Percentiles rank a stretch among this genome's conserved stretches.
phyloP scores from a whole-genome alignment of 2,888 invertebrate species.

The Aporophyla lueneburgensis region DNA sequence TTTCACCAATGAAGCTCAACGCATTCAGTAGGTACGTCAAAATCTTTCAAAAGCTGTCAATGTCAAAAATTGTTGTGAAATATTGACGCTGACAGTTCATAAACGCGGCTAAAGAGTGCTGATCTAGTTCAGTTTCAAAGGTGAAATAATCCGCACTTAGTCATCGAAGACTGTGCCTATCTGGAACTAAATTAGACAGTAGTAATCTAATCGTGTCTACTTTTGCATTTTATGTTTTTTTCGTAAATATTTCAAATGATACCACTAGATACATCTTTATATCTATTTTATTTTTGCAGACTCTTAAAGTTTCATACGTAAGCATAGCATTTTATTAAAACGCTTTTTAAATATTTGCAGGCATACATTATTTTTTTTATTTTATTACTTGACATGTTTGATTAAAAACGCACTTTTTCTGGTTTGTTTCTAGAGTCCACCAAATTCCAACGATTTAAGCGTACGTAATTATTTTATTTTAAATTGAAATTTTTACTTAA shows the following conservation, averaged over 20 bases:
- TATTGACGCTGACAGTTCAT: too few relatives aligned
- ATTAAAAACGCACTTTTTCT: neutral
- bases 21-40: too few relatives aligned
- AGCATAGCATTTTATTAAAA: slow-evolving; percentile 42
- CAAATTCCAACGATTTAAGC: neutral
- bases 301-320: slow-evolving; percentile 68
- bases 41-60: too few relatives aligned
- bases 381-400: neutral
- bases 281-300: slow-evolving; percentile 52
- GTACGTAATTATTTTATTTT: slow-evolving; percentile 31
- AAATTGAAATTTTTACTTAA: neutral
- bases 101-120: too few relatives aligned
- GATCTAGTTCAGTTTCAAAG: too few relatives aligned
- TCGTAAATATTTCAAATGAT: slow-evolving; percentile 3
- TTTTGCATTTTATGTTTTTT: neutral
- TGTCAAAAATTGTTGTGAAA: too few relatives aligned
- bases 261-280: neutral
- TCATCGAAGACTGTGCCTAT: too few relatives aligned
- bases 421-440: slow-evolving; percentile 37
- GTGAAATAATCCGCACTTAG: too few relatives aligned
- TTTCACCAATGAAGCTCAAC: too few relatives aligned
- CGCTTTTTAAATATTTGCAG: neutral
- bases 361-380: neutral
- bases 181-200: too few relatives aligned
- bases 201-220: neutral